Percentiles rank a stretch among this genome's conserved stretches.
Evolutionary conservation across 2,113 vertebrate genomes (phyloP).

Genomic region (Meles meles): DNA sequence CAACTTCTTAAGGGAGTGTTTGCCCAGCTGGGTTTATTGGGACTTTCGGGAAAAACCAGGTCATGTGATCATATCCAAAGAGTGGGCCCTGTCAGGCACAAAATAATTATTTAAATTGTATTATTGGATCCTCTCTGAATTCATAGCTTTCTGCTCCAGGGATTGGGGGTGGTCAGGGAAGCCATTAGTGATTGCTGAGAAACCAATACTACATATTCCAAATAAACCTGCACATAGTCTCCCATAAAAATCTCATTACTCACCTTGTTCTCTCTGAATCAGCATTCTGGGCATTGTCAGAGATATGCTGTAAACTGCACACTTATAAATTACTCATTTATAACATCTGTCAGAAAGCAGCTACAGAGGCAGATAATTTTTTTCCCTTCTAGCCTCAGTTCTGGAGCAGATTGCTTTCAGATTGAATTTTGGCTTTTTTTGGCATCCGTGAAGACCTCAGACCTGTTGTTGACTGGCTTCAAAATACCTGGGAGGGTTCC

Average conservation of each 20-base stretch:
- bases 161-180: not conserved
- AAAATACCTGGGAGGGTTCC: not conserved
- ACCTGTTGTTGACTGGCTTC: not conserved
- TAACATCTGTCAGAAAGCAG: conserved; percentile 74
- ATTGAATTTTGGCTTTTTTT: conserved; percentile 55
- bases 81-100: conserved; percentile 66
- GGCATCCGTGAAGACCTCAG: conserved; percentile 35
- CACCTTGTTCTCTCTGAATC: conserved; percentile 76
- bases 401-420: not conserved
- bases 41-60: conserved; percentile 42
- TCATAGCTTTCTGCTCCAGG: conserved; percentile 62
- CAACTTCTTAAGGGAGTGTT: conserved; percentile 58
- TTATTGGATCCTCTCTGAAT: conserved; percentile 67
- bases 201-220: conserved; percentile 68
- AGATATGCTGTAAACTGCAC: conserved; percentile 74
- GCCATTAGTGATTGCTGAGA: conserved; percentile 73
- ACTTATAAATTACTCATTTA: conserved; percentile 80
- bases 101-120: conserved; percentile 75
- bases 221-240: conserved; percentile 72
- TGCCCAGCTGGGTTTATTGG: conserved; percentile 49
- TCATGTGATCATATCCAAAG: conserved; percentile 55
- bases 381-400: not conserved
- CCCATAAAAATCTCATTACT: conserved; percentile 82
- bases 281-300: conserved; percentile 69
- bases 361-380: not conserved